Evolutionary conservation across 2,113 vertebrate genomes (phyloP).

Genomic region (human): DNA sequence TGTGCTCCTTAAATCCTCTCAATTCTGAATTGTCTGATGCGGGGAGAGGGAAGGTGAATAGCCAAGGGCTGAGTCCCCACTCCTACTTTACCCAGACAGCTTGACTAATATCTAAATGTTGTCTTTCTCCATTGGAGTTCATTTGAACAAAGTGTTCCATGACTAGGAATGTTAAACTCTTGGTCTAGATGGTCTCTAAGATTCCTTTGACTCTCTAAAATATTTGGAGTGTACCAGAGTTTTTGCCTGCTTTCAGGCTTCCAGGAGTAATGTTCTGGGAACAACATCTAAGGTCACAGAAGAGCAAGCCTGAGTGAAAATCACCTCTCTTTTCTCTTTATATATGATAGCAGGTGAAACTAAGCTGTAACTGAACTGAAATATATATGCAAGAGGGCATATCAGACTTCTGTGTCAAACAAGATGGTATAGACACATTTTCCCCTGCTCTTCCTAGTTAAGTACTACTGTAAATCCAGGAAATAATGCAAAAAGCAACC

Average conservation of each 20-base stretch:
- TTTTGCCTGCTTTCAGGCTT: slow-evolving; percentile 30
- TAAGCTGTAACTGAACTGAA: slow-evolving; percentile 21
- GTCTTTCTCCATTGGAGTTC: background rate
- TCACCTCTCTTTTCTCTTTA: background rate
- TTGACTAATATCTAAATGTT: background rate
- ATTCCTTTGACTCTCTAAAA: background rate
- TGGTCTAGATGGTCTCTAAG: background rate
- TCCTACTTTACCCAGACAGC: background rate
- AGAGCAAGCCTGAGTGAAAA: background rate
- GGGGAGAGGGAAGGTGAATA: background rate
- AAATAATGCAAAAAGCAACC: background rate
- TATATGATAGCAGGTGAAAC: slow-evolving; percentile 17
- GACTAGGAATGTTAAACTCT: background rate
- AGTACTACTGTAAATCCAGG: background rate
- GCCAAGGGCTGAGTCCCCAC: background rate
- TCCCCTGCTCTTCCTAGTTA: background rate
- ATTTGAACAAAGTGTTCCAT: slow-evolving; percentile 5
- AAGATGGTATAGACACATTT: background rate
- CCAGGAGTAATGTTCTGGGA: background rate
- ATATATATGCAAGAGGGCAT: background rate
- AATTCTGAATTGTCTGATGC: background rate
- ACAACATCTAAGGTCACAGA: slow-evolving; percentile 10
- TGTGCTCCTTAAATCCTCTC: background rate
- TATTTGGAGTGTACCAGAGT: background rate
- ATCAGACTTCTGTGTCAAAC: slow-evolving; percentile 34